Base-by-base conservation (phyloP, 2,113 vertebrate genomes). In the Gavialis gangeticus region DNA sequence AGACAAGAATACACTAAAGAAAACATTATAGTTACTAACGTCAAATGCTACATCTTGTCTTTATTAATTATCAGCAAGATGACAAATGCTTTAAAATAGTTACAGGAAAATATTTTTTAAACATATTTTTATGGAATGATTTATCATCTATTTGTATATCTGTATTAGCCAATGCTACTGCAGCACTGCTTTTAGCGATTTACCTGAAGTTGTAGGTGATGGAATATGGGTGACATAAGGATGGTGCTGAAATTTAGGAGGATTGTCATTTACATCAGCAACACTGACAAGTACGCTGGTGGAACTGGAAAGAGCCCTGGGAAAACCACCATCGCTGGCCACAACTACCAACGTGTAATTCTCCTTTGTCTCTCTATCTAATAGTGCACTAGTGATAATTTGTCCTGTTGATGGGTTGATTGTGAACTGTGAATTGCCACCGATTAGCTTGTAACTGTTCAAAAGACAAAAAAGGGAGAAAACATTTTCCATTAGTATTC, bases 371-470 rank as follows among this genome's bases (percentile, higher is more conserved):
- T 99, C 99, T 62, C 99, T 97, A 95, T 99, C 99, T 1, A 99
- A 97, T 84, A 99, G 95, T 2, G 99, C 98, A 16, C 99, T 99
- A 93, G 99, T 99, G 97, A 99, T 99, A 94, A 99, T 99, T 94
- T 99, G 99, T 25, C 99, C 99, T 1, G 99, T 99, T 2, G 99
- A 98, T 0, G 99, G 99, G 97, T 99, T 99, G 97, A 99, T 99
- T 66, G 99, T 99, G 97, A 99, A 99, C 69, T 99, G 99, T 0
- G 98, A 98, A 79, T 99, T 98, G 63, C 99, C 99, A 12, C 99
- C 99, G 0, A 69, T 97, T 87, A 99, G 97, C 80, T 98, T 99
- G 91, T 99, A 99, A 94, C 99, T 99, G 97, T 90, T 91, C 1
- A 71, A 83, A 79, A 75, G 59, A 37, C 91, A 86, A 66, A 60